Evolutionary conservation across 2,113 vertebrate species (phyloP), one percentile per base, ranked within the genome.

Genomic region (Panurus biarmicus): DNA sequence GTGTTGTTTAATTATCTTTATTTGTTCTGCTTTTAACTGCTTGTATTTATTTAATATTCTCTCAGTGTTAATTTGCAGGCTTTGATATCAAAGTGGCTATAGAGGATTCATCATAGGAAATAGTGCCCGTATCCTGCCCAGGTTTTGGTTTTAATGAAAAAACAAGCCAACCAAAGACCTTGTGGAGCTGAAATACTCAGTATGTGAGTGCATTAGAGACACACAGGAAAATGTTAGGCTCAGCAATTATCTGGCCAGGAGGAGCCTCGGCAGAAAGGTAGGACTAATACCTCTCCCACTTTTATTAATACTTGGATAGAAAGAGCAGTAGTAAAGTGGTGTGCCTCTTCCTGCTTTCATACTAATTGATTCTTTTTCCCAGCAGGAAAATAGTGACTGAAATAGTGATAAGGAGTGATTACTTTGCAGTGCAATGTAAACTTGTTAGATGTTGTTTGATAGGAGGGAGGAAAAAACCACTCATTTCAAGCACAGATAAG

Each of bases 121-220:
- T 24, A 51, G 47, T 64, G 50, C 47, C 71, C 0, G 0, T 47
- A 24, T 77, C 60, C 40, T 38, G 36, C 15, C 1, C 18, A 22
- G 13, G 45, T 74, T 91, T 80, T 76, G 25, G 9, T 53, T 77
- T 66, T 51, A n/a, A 31, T 36, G 26, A 12, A 19, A 44, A 15
- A 18, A 12, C 23, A 38, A 64, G 11, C 28, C 69, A 62, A 29
- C 22, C 40, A 25, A 62, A 61, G 7, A 12, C 28, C 12, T 61
- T 0, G 0, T 26, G 66, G 42, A 73, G 51, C 33, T 86, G 13
- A n/a, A 79, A 35, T 45, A 18, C 0, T 3, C 42, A 21, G 15
- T 28, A 1, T 38, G 13, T 2, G 2, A 75, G 33, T 0, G 0
- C 3, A 16, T 51, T 90, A 9, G 51, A 65, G 51, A 31, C 0